Evolutionary conservation across 2,113 vertebrate genomes (phyloP).

Genomic region (Chitala chitala): DNA sequence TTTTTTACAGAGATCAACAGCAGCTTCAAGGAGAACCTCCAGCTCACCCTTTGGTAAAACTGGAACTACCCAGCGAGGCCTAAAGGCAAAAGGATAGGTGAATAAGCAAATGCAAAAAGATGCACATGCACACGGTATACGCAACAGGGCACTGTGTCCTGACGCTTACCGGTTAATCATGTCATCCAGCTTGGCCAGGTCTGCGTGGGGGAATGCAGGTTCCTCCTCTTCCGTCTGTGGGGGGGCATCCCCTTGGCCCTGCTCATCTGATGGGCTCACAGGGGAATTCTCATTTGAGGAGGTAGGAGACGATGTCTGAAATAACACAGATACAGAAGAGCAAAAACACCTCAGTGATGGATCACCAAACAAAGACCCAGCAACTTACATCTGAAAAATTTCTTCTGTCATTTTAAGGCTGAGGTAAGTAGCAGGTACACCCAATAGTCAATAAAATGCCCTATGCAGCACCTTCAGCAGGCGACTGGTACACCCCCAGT

Average conservation of each 20-base stretch:
- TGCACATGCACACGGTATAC: neutral
- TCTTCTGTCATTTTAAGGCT: neutral
- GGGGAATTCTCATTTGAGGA: conserved; percentile 99
- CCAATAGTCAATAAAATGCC: too few relatives aligned
- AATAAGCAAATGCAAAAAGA: neutral
- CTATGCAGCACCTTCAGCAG: too few relatives aligned
- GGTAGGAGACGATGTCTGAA: conserved; percentile 91
- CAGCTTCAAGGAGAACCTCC: conserved; percentile 99
- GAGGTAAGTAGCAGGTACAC: neutral
- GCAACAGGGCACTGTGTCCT: neutral
- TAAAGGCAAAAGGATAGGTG: conserved; percentile 41
- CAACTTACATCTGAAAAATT: neutral
- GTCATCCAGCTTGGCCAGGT: conserved; percentile 98
- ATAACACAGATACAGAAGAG: neutral
- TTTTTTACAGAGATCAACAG: conserved; percentile 99
- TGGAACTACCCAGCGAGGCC: conserved; percentile 99
- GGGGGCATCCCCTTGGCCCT: conserved; percentile 80
- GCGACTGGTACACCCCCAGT: too few relatives aligned
- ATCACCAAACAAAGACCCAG: neutral
- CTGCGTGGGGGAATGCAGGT: conserved; percentile 96
- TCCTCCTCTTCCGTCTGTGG: conserved; percentile 91
- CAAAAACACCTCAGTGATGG: neutral
- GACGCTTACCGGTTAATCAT: conserved; percentile 90
- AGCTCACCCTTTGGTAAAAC: conserved; percentile 99
- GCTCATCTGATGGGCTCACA: conserved; percentile 91